Evolutionary conservation across 2,113 vertebrate genomes (phyloP), one percentile per base, ranked within the genome.

Genomic region (Pterocles burchelli): DNA sequence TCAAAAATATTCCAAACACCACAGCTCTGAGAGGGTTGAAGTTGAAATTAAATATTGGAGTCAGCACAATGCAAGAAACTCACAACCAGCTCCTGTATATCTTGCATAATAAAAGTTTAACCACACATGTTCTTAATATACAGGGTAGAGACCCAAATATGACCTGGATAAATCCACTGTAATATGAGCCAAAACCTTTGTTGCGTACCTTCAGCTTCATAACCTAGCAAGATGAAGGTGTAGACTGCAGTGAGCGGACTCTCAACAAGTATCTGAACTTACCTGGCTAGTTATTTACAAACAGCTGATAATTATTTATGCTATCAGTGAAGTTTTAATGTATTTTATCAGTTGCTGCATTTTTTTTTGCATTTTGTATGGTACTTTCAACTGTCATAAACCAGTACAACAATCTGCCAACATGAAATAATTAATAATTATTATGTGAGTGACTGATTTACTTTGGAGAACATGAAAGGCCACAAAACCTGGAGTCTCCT

Each of bases 381-480:
- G 92, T 91, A 86, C 88, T 97, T 95, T 96, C 92, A 95, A 84
- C 97, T 98, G 96, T 98, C 98, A 97, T 98, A 97, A 98, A 81
- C 93, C 85, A 86, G 77, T 94, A 95, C 96, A 97, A 96, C 90
- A 76, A 86, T 96, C 96, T 97, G 95, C 92, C 96, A 96, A 94
- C 65, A 96, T 95, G 74, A 96, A 97, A 97, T 97, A 97, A 97
- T 98, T 98, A 98, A 98, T 98, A 98, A 98, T 98, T 98, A 97
- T 98, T 97, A 98, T 77, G 95, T 89, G 96, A 97, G 96, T 97
- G 97, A 98, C 97, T 96, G 98, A 98, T 98, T 97, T 97, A 92
- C 98, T 97, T 97, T 88, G 94, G 86, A 93, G 97, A 98, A 97
- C 97, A 97, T 76, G 94, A 97, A 97, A 97, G 96, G 97, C 97